Evolutionary conservation across 1,140 invertebrate species (phyloP).

Genomic region (Lanistes nyassanus): DNA sequence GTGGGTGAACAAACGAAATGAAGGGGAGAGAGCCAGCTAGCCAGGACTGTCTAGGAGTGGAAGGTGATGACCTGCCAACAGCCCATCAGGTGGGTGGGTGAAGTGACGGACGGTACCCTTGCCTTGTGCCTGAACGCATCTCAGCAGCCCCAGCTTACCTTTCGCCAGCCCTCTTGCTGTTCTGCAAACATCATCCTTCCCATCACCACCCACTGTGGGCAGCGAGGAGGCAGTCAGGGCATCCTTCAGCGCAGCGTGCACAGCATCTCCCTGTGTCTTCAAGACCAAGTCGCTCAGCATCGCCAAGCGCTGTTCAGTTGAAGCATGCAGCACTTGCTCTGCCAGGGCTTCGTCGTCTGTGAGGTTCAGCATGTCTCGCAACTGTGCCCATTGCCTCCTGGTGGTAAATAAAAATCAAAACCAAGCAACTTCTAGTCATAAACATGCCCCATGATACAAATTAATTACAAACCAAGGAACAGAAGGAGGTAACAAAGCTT

Average conservation of each 20-base stretch:
- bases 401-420: too few relatives aligned
- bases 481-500: too few relatives aligned
- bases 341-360: slow-evolving; percentile 19
- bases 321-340: slow-evolving; percentile 23
- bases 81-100: background rate
- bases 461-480: too few relatives aligned
- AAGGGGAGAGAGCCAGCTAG: too few relatives aligned
- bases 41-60: too few relatives aligned
- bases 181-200: background rate
- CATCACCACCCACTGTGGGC: background rate
- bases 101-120: background rate
- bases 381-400: too few relatives aligned
- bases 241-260: background rate
- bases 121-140: background rate
- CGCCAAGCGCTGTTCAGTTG: slow-evolving; percentile 18
- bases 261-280: slow-evolving; percentile 15
- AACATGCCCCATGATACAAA: too few relatives aligned
- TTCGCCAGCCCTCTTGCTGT: background rate
- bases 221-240: background rate
- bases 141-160: background rate
- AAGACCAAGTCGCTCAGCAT: slow-evolving; percentile 29
- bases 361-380: too few relatives aligned
- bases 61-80: background rate
- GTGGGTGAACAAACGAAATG: too few relatives aligned
- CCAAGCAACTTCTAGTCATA: too few relatives aligned